phyloP scores from a whole-genome alignment of 2,888 invertebrate species.

The Tetheella fluctuosa region DNA sequence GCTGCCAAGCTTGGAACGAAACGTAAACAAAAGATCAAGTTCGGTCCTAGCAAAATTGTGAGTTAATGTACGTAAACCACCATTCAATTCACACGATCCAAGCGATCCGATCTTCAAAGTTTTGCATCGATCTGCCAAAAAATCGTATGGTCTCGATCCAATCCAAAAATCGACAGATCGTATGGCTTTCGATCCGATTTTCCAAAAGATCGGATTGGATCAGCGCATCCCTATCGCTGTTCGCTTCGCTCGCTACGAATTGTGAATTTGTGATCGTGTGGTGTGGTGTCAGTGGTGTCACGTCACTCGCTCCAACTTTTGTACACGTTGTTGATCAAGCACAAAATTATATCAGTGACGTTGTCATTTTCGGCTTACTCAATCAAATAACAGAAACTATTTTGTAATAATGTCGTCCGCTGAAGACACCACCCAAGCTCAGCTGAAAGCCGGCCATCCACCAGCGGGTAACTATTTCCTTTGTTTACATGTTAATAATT shows the following conservation, averaged over 20 bases:
- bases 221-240: too few relatives aligned
- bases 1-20: too few relatives aligned
- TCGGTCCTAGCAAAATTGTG: too few relatives aligned
- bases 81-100: too few relatives aligned
- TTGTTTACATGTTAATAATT: slow-evolving; percentile 47
- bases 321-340: slow-evolving; percentile 56
- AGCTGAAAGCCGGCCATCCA: slow-evolving; percentile 94
- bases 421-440: slow-evolving; percentile 82
- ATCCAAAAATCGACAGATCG: too few relatives aligned
- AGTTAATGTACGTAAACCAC: too few relatives aligned
- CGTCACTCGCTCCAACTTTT: slow-evolving; percentile 41
- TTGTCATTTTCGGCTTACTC: slow-evolving; percentile 32
- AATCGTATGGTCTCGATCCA: too few relatives aligned
- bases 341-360: slow-evolving; percentile 31
- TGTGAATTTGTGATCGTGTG: background rate
- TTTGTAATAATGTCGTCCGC: slow-evolving; percentile 67
- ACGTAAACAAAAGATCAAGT: too few relatives aligned
- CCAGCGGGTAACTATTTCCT: slow-evolving; percentile 89
- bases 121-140: too few relatives aligned
- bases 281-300: slow-evolving; percentile 12
- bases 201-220: too few relatives aligned
- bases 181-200: too few relatives aligned
- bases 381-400: slow-evolving; percentile 17
- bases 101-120: too few relatives aligned
- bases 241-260: slow-evolving; percentile 17